Conservation (phyloP, 2,113 vertebrate species). For the Myrmecobius fasciatus region DNA sequence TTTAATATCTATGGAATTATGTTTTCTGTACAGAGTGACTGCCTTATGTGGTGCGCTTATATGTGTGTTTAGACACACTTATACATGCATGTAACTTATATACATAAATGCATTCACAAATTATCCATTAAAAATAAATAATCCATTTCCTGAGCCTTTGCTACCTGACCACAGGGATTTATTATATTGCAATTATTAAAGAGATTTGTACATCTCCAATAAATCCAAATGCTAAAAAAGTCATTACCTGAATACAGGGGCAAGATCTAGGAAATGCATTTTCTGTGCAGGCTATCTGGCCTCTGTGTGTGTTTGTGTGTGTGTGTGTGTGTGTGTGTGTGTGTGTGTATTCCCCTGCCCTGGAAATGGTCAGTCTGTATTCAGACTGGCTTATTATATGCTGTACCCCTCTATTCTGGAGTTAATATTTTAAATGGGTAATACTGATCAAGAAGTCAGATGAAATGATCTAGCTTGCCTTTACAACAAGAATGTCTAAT, state of each 20-base stretch:
- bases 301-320: slow-evolving; percentile 14
- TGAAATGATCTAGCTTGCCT: background rate
- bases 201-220: slow-evolving; percentile 58
- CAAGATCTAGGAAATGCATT: slow-evolving; percentile 45
- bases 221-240: slow-evolving; percentile 71
- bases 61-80: no score
- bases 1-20: slow-evolving; percentile 30
- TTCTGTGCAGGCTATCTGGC: slow-evolving; percentile 38
- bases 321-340: no score
- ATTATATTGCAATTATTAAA: slow-evolving; percentile 59
- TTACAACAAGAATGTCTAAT: background rate
- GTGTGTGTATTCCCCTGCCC: background rate
- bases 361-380: background rate
- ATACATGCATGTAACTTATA: no score
- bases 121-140: slow-evolving; percentile 57
- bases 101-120: no score
- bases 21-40: slow-evolving; percentile 43
- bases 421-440: background rate
- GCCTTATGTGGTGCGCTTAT: background rate
- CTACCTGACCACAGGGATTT: slow-evolving; percentile 47
- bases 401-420: background rate
- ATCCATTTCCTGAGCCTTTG: slow-evolving; percentile 61
- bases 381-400: background rate
- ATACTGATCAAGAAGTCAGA: background rate
- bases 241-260: slow-evolving; percentile 51